Evolutionary conservation across 2,797 vertebrate genomes (phyloP).

Genomic region (Sebastes iracundus): DNA sequence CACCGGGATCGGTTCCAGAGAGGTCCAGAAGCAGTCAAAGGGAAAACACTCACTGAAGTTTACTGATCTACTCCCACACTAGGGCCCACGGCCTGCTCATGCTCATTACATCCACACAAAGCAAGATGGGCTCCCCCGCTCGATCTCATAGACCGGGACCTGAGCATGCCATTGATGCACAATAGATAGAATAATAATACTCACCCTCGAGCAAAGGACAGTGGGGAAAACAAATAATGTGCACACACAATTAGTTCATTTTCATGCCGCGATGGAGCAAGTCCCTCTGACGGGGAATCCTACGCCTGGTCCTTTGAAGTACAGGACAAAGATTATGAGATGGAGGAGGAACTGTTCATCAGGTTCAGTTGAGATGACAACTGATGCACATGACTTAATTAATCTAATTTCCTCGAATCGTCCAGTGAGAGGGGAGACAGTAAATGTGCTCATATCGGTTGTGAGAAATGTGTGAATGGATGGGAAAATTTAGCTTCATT

Average conservation of each 20-base stretch:
- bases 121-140: conserved; percentile 57
- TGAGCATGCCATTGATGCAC: conserved; percentile 48
- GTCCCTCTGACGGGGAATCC: conserved; percentile 38
- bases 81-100: conserved; percentile 61
- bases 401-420: conserved; percentile 30
- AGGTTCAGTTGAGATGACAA: conserved; percentile 48
- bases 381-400: conserved; percentile 70
- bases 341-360: conserved; percentile 21
- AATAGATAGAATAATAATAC: conserved; percentile 54
- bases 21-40: conserved; percentile 47
- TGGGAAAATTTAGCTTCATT: conserved; percentile 62
- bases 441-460: conserved; percentile 32
- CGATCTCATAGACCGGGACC: conserved; percentile 51
- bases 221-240: conserved; percentile 52
- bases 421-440: conserved; percentile 13
- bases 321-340: conserved; percentile 39
- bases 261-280: conserved; percentile 59
- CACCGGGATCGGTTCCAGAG: conserved; percentile 22
- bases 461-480: conserved; percentile 50
- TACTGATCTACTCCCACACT: conserved; percentile 61
- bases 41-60: conserved; percentile 55
- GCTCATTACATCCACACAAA: conserved; percentile 76
- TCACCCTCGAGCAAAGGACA: conserved; percentile 37
- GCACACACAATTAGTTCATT: conserved; percentile 70
- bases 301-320: conserved; percentile 50